These are phyloP conservation scores for Lutjanus erythropterus DNA, from an alignment of 2,113 vertebrate genomes.

Conservation along the genomic window DNA sequence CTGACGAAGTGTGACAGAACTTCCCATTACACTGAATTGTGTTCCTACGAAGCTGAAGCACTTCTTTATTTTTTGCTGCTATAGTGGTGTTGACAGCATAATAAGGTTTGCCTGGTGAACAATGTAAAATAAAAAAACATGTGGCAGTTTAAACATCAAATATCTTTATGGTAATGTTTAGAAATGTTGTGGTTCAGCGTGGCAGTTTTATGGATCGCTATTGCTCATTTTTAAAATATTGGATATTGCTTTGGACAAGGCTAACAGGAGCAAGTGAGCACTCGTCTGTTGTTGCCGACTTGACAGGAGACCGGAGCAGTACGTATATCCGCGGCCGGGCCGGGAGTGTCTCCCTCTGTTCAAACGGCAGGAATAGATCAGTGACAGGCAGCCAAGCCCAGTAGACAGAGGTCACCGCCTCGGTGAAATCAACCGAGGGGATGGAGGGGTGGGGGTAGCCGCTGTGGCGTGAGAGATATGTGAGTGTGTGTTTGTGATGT, in stretches of 20 bases:
- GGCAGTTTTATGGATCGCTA: constrained; percentile 50
- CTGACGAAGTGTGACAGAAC: constrained; percentile 54
- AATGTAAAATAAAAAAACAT: constrained; percentile 38
- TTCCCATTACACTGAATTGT: constrained; percentile 58
- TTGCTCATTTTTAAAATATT: constrained; percentile 34
- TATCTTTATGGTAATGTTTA: constrained; percentile 51
- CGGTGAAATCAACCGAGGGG: constrained; percentile 66
- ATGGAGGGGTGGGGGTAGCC: constrained; percentile 12
- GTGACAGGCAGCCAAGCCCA: constrained; percentile 78
- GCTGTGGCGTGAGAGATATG: constrained; percentile 39
- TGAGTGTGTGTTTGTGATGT: constrained; percentile 51
- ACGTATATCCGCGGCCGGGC: constrained; percentile 56
- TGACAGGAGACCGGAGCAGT: constrained; percentile 60
- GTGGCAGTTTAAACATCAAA: constrained; percentile 45
- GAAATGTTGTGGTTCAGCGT: constrained; percentile 25
- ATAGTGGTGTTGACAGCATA: constrained; percentile 64
- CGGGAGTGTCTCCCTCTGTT: constrained; percentile 76
- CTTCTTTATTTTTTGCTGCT: constrained; percentile 31
- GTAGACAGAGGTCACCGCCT: constrained; percentile 78
- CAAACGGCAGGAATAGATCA: constrained; percentile 76
- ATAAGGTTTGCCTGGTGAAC: constrained; percentile 60
- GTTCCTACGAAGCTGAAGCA: constrained; percentile 44
- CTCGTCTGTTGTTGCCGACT: constrained; percentile 60
- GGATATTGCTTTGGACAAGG: constrained; percentile 59
- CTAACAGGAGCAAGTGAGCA: constrained; percentile 38